These are phyloP conservation scores for Mimachlamys varia DNA, from an alignment of 2,888 invertebrate genomes.

Conservation along the genomic window DNA sequence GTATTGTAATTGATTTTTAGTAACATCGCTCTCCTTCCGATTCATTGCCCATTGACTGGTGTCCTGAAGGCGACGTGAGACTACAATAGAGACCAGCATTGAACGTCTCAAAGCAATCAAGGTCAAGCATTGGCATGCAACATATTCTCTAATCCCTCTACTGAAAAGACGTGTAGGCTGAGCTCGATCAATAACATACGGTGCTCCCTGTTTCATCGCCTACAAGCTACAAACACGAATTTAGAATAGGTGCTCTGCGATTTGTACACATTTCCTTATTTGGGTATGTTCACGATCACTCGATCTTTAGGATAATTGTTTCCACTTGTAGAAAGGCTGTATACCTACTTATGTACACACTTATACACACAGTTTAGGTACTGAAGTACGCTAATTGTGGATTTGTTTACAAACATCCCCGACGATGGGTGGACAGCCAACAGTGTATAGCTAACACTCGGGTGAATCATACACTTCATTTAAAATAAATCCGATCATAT, in stretches of 20 bases:
- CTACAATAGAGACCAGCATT: neutral
- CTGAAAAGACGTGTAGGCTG: neutral
- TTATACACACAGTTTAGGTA: neutral
- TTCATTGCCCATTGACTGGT: constrained; percentile 15
- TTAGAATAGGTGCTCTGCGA: neutral
- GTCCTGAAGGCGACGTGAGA: neutral
- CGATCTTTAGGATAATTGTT: neutral
- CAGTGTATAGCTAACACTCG: neutral
- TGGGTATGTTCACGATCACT: constrained; percentile 2
- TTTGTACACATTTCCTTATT: neutral
- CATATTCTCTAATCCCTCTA: neutral
- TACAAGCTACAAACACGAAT: neutral
- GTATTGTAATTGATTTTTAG: constrained; percentile 13
- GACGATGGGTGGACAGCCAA: neutral
- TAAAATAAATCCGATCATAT: neutral
- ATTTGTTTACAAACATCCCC: constrained; percentile 12
- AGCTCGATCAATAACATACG: neutral
- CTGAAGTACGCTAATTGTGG: constrained; percentile 20
- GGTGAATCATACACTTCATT: neutral
- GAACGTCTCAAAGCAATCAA: constrained; percentile 3
- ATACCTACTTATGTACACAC: neutral
- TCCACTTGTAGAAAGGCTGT: neutral
- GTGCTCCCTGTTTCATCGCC: neutral
- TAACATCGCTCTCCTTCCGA: neutral
- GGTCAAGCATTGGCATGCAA: neutral